Evolutionary conservation across 2,888 invertebrate species (phyloP).

Genomic region (Thera obeliscata): DNA sequence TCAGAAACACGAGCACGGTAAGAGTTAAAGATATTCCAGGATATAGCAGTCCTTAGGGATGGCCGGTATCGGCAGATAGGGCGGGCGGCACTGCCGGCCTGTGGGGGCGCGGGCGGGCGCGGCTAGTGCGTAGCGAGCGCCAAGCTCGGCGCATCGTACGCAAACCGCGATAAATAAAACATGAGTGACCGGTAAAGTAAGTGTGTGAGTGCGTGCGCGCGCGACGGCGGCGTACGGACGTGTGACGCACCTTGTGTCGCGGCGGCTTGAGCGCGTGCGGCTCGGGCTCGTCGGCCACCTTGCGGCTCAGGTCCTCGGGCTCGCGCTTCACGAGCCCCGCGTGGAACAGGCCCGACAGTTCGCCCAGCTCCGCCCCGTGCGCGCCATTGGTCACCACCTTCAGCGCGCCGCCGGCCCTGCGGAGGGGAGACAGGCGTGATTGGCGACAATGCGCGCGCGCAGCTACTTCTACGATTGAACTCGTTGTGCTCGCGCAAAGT

Average conservation of each 20-base stretch:
- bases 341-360: conserved; percentile 85
- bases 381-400: conserved; percentile 87
- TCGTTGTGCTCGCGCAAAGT: conserved; percentile 66
- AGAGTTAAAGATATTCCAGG: conserved; percentile 59
- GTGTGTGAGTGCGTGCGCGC: conserved; percentile 83
- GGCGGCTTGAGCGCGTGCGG: conserved; percentile 85
- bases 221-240: conserved; percentile 81
- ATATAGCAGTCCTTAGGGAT: conserved; percentile 66
- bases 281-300: conserved; percentile 86
- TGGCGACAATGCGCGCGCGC: conserved; percentile 76
- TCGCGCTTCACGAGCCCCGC: conserved; percentile 91
- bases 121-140: conserved; percentile 85
- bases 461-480: conserved; percentile 59
- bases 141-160: conserved; percentile 81
- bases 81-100: conserved; percentile 85
- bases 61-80: conserved; percentile 83
- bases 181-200: conserved; percentile 81
- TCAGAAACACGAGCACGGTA: conserved; percentile 69
- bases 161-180: conserved; percentile 84
- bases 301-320: conserved; percentile 92
- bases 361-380: conserved; percentile 87
- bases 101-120: conserved; percentile 85
- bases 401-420: conserved; percentile 85
- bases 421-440: conserved; percentile 84
- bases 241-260: conserved; percentile 87